Evolutionary conservation across 2,113 vertebrate genomes (phyloP).

Genomic region (Paramisgurnus dabryanus): DNA sequence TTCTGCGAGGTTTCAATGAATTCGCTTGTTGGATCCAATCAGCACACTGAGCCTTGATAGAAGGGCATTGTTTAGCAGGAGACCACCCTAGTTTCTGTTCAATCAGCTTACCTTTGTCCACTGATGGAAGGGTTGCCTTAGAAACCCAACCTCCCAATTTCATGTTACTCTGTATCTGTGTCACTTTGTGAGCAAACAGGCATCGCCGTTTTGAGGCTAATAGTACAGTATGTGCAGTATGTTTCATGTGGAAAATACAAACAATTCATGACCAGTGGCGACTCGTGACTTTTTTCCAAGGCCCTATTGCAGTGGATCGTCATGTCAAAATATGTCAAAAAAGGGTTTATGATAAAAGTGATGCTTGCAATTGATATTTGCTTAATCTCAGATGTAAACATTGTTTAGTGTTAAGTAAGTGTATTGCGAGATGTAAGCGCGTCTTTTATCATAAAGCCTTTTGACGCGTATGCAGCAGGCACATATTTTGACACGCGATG

Average conservation of each 20-base stretch:
- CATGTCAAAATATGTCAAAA: no score
- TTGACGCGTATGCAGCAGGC: no score
- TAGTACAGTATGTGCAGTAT: background rate
- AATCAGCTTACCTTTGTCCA: constrained; percentile 37
- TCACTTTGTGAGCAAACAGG: constrained; percentile 10
- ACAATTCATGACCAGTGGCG: background rate
- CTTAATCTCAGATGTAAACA: no score
- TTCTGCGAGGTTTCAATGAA: constrained; percentile 46
- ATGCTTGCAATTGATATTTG: no score
- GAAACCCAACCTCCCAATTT: constrained; percentile 27
- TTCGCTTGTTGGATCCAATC: constrained; percentile 53
- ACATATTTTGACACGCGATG: no score
- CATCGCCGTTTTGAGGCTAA: background rate
- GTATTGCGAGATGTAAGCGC: no score
- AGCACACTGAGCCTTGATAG: constrained; percentile 38
- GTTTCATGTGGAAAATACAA: background rate
- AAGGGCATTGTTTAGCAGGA: constrained; percentile 39
- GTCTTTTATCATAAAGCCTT: no score
- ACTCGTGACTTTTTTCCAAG: background rate
- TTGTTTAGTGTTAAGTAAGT: no score
- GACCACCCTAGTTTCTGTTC: constrained; percentile 50
- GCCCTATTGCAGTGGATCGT: no score
- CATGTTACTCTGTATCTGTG: constrained; percentile 12
- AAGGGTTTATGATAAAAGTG: no score
- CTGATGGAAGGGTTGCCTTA: constrained; percentile 25